Conservation (phyloP, 2,113 vertebrate genomes). For the Microcebus tavaratra region DNA sequence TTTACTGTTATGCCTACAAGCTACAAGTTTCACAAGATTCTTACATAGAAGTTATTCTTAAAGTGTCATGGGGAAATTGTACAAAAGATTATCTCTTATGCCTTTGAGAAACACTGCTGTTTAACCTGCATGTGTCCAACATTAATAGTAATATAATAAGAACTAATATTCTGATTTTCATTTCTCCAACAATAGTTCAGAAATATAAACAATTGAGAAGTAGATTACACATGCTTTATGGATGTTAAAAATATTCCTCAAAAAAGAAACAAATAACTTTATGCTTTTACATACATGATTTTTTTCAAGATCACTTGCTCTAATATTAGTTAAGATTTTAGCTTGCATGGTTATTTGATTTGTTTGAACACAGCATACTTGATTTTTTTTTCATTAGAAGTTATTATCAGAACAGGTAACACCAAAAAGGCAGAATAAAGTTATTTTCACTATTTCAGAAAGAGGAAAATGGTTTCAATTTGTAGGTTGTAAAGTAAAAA, state of each 20-base stretch:
- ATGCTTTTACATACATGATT: background rate
- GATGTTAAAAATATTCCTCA: background rate
- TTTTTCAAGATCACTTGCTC: background rate
- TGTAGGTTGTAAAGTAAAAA: background rate
- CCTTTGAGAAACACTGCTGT: background rate
- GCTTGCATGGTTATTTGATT: background rate
- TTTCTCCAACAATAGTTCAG: background rate
- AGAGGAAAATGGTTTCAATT: background rate
- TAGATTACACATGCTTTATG: background rate
- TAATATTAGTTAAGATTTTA: background rate
- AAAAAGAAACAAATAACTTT: background rate
- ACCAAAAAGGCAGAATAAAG: background rate
- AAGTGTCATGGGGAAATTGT: background rate
- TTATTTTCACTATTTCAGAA: background rate
- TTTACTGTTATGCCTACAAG: background rate
- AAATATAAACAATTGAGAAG: background rate
- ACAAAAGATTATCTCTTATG: background rate
- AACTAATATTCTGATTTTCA: background rate
- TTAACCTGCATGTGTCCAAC: accelerated
- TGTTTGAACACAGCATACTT: background rate
- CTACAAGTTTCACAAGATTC: background rate
- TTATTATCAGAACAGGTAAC: background rate
- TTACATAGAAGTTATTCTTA: background rate
- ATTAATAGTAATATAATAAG: background rate
- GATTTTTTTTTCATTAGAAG: background rate